phyloP scores from a whole-genome alignment of 2,797 vertebrate genomes.

The Acipenser oxyrinchus region DNA sequence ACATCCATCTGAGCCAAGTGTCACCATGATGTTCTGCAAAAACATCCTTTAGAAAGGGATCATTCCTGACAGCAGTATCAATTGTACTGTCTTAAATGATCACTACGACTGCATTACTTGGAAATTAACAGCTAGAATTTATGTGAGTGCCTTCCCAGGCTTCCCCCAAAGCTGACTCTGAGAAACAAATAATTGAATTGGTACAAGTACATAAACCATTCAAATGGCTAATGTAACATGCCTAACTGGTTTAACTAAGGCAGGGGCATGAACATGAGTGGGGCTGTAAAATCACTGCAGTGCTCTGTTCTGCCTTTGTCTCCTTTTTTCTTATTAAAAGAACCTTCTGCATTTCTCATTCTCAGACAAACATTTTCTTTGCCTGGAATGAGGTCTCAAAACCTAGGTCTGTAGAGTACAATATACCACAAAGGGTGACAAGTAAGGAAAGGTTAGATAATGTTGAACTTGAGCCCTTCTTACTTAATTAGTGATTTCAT shows the following conservation, averaged over 20 bases:
- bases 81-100: constrained; percentile 72
- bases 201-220: constrained; percentile 71
- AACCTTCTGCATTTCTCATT: constrained; percentile 29
- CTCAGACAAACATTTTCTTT: no score
- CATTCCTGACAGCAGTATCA: constrained; percentile 69
- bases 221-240: constrained; percentile 68
- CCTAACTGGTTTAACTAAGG: constrained; percentile 64
- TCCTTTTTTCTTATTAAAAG: constrained; percentile 46
- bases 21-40: constrained; percentile 66
- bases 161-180: constrained; percentile 48
- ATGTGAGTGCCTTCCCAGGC: constrained; percentile 56
- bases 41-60: constrained; percentile 59
- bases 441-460: no score
- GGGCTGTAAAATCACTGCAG: constrained; percentile 29
- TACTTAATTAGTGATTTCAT: no score
- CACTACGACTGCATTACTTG: constrained; percentile 69
- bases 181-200: constrained; percentile 81
- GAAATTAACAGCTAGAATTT: constrained; percentile 79
- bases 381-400: no score
- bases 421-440: no score
- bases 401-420: no score
- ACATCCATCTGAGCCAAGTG: constrained; percentile 65
- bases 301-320: constrained; percentile 7
- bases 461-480: no score
- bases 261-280: constrained; percentile 39